Evolutionary conservation across 2,797 vertebrate genomes (phyloP), one percentile per base, ranked within the genome.

Genomic region (Bryconaethiops microstoma): DNA sequence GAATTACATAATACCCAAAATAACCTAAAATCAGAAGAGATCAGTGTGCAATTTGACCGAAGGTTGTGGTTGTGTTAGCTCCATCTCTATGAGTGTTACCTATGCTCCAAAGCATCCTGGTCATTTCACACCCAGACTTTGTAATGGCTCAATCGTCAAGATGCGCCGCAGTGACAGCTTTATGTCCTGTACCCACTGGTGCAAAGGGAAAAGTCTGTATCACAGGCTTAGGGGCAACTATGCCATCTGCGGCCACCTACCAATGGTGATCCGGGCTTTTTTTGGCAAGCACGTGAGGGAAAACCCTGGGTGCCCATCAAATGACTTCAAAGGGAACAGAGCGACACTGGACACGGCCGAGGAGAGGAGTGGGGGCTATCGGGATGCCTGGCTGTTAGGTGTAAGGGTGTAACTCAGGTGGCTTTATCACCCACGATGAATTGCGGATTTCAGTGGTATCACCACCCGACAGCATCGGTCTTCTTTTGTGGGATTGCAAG

Each of bases 321-420:
- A 77, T 79, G 79, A 77, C 92, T 90, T 94, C 91, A 93, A 93
- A 93, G 89, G 82, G 60, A 85, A 74, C 70, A 67, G 82, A 78
- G 74, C 70, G 87, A 91, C 92, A 93, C 91, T 76, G 87, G 89
- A 93, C 88, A 88, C 91, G 85, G 88, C 83, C 78, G 4, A 76
- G 12, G 1, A 54, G 83, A 82, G 86, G 84, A 87, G 81, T 52
- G 23, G 84, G 83, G 84, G 89, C 86, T 87, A 87, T 86, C 87
- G 89, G 88, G 83, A 89, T 81, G 87, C 86, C 90, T 87, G 87
- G 82, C 85, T 88, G 89, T 89, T 90, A 90, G 91, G 91, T 92
- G 90, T 84, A 64, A 68, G 78, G 74, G 78, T 80, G 78, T 48
- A 80, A 84, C 55, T 21, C 48, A 29, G 48, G 13, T 10, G 6